phyloP scores from a whole-genome alignment of 2,888 invertebrate genomes.

The Notodonta ziczac region DNA sequence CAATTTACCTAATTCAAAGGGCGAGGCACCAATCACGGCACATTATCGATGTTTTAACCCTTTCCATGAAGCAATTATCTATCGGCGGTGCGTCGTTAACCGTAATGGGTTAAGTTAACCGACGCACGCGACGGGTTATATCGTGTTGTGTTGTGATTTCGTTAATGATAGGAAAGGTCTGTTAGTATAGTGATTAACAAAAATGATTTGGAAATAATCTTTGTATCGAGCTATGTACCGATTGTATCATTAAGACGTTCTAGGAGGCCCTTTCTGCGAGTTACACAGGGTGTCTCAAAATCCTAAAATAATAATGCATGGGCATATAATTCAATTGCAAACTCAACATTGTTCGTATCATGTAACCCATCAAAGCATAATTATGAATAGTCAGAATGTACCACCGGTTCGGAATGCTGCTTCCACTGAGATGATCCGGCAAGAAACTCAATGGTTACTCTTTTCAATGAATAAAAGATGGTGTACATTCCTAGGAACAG shows the following conservation, averaged over 20 bases:
- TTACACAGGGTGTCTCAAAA: too few species aligned
- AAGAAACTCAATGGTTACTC: too few species aligned
- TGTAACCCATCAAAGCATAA: too few species aligned
- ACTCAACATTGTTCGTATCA: too few species aligned
- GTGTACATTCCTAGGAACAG: too few species aligned
- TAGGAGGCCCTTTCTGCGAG: too few species aligned
- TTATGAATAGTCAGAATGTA: too few species aligned
- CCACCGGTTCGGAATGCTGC: too few species aligned
- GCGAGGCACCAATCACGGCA: slow-evolving; percentile 55
- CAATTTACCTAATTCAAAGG: slow-evolving; percentile 51
- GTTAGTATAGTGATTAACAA: neutral
- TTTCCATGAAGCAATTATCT: slow-evolving; percentile 76
- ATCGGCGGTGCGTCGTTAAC: slow-evolving; percentile 53
- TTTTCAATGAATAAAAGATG: too few species aligned
- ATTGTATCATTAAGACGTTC: neutral
- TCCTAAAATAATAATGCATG: too few species aligned
- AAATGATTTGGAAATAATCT: neutral
- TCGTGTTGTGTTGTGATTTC: slow-evolving; percentile 34
- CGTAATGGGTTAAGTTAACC: slow-evolving; percentile 67
- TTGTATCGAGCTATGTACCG: neutral
- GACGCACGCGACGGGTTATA: slow-evolving; percentile 62
- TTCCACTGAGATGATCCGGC: too few species aligned
- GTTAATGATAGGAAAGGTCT: slow-evolving; percentile 11
- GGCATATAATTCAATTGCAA: too few species aligned
- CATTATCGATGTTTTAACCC: slow-evolving; percentile 69